Conservation (phyloP, 1,140 invertebrate species). For the Saccostrea cuccullata region DNA sequence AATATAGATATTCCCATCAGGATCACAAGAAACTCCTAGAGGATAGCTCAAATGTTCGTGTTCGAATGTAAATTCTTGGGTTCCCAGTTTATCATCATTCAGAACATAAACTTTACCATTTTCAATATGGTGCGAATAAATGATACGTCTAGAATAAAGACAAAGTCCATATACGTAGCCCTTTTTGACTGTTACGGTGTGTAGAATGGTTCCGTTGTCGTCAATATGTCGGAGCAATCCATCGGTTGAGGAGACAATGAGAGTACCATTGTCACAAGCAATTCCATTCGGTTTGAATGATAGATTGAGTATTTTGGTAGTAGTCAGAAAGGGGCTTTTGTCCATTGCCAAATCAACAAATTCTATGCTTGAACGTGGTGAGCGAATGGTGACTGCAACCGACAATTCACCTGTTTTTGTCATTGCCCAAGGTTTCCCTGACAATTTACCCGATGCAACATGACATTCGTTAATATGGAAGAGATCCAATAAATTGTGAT, state of each 20-base stretch:
- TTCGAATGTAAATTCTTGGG: slow-evolving; percentile 11
- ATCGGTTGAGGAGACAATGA: not conserved
- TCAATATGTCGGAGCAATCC: not conserved
- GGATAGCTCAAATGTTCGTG: not conserved
- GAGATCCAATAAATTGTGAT: not conserved
- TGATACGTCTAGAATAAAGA: slow-evolving; percentile 5
- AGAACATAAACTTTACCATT: slow-evolving; percentile 8
- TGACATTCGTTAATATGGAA: not conserved
- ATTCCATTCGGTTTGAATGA: slow-evolving; percentile 14
- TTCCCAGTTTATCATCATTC: not conserved
- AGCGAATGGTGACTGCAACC: not conserved
- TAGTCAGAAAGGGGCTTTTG: not conserved
- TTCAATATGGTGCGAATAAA: slow-evolving; percentile 3
- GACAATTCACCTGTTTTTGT: not conserved
- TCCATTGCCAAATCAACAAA: not conserved
- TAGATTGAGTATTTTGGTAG: not conserved
- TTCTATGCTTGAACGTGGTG: not conserved
- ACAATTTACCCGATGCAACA: not conserved
- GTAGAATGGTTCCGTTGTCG: not conserved
- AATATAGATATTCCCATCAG: not conserved
- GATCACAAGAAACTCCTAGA: not conserved
- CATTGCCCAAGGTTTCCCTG: slow-evolving; percentile 5
- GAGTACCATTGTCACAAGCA: not conserved
- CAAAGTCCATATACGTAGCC: slow-evolving; percentile 7
- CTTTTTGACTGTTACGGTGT: not conserved